These are phyloP conservation scores for Pardalotus punctatus DNA, from an alignment of 2,113 vertebrate species.

Conservation along the genomic window DNA sequence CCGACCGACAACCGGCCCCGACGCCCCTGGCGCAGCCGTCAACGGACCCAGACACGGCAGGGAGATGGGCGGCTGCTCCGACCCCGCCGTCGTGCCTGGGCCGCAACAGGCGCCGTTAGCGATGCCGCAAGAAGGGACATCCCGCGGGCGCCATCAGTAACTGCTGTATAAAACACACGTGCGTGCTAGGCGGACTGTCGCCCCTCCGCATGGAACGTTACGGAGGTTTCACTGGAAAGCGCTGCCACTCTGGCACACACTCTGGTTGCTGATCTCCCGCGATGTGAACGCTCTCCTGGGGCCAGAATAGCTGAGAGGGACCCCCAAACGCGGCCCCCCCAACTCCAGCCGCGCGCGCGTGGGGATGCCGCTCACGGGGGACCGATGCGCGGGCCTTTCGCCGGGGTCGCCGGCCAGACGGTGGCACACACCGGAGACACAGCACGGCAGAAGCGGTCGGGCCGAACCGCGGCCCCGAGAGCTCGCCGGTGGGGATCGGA, in stretches of 20 bases:
- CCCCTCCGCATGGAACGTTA: background rate
- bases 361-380: background rate
- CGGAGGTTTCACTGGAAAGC: background rate
- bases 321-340: fast-evolving
- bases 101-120: background rate
- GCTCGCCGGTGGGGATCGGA: too few relatives aligned
- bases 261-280: background rate
- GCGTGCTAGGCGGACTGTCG: background rate
- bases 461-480: background rate
- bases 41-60: too few relatives aligned
- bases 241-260: background rate
- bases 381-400: background rate
- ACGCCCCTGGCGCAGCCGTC: background rate
- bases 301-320: background rate
- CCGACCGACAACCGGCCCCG: too few relatives aligned
- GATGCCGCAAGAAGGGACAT: background rate
- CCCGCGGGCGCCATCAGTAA: background rate
- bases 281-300: background rate
- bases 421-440: background rate
- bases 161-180: background rate
- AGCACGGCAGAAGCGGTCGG: background rate
- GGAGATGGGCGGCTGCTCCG: background rate
- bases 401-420: background rate
- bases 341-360: background rate
- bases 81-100: background rate